phyloP scores from a whole-genome alignment of 2,888 invertebrate genomes.

The Drosophila ochracea region DNA sequence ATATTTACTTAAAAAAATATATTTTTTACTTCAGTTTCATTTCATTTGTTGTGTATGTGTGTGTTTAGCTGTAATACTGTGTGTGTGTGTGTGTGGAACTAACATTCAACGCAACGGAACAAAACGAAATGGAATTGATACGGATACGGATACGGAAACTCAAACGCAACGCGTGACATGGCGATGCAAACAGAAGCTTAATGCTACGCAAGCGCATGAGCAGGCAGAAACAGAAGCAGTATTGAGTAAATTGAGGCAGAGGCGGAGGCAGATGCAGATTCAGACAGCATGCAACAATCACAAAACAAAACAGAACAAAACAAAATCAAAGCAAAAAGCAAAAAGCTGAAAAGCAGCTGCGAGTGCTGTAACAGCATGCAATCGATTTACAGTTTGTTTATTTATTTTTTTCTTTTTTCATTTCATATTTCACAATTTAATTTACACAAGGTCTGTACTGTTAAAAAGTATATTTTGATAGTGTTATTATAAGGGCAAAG shows the following conservation, averaged over 20 bases:
- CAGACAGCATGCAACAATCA: conserved; percentile 27
- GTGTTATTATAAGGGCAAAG: conserved; percentile 34
- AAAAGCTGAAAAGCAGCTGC: conserved; percentile 9
- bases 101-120: conserved; percentile 42
- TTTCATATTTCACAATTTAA: background rate
- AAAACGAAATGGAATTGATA: conserved; percentile 38
- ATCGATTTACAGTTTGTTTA: conserved; percentile 13
- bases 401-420: background rate
- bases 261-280: background rate
- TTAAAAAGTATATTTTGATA: conserved; percentile 8
- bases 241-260: conserved; percentile 1
- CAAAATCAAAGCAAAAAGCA: conserved; percentile 6
- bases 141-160: conserved; percentile 31
- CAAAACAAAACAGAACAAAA: conserved; percentile 3
- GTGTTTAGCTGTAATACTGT: conserved; percentile 14
- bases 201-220: conserved; percentile 43
- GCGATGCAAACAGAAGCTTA: conserved; percentile 46
- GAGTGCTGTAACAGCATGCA: conserved; percentile 32
- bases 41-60: conserved; percentile 30
- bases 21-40: conserved; percentile 30
- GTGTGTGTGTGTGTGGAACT: conserved; percentile 33
- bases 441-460: conserved; percentile 26
- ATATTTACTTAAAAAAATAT: conserved; percentile 16
- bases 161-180: conserved; percentile 15
- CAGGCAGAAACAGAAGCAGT: conserved; percentile 34